phyloP scores from a whole-genome alignment of 2,113 vertebrate genomes.

The Percina caprodes region DNA sequence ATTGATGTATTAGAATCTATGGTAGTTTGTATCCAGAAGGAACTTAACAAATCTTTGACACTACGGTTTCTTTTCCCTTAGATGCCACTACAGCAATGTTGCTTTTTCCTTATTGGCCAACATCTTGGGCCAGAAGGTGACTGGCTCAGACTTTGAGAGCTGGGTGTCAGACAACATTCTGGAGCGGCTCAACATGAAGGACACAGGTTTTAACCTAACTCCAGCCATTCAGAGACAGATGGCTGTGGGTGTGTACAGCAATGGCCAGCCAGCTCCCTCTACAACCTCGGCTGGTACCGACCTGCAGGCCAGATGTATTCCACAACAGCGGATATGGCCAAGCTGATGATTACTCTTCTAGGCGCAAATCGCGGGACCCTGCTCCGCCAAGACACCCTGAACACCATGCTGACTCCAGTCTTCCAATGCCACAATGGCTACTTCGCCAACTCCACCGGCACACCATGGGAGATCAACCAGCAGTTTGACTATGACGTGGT shows the following conservation, averaged over 20 bases:
- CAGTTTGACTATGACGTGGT: conserved; percentile 88
- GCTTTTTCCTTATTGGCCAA: conserved; percentile 93
- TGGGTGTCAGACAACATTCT: conserved; percentile 90
- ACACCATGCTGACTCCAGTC: conserved; percentile 88
- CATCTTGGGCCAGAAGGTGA: conserved; percentile 83
- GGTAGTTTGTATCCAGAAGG: neutral
- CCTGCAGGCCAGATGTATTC: conserved; percentile 96
- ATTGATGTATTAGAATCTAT: neutral
- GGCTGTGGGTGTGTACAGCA: conserved; percentile 90
- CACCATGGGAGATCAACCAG: conserved; percentile 92
- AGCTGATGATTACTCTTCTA: conserved; percentile 88
- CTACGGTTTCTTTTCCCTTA: conserved; percentile 59
- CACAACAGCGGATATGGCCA: conserved; percentile 90
- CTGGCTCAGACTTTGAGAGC: conserved; percentile 86
- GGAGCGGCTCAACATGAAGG: conserved; percentile 88
- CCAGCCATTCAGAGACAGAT: conserved; percentile 81
- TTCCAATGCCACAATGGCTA: conserved; percentile 87
- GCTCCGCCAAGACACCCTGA: conserved; percentile 86
- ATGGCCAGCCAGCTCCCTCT: conserved; percentile 87
- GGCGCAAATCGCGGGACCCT: conserved; percentile 81
- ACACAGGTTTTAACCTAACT: conserved; percentile 89
- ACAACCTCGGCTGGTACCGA: conserved; percentile 93
- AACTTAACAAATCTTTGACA: neutral
- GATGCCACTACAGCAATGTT: conserved; percentile 95
- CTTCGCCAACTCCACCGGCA: conserved; percentile 91